Evolutionary conservation across 2,113 vertebrate genomes (phyloP).

Genomic region (Rhea pennata): DNA sequence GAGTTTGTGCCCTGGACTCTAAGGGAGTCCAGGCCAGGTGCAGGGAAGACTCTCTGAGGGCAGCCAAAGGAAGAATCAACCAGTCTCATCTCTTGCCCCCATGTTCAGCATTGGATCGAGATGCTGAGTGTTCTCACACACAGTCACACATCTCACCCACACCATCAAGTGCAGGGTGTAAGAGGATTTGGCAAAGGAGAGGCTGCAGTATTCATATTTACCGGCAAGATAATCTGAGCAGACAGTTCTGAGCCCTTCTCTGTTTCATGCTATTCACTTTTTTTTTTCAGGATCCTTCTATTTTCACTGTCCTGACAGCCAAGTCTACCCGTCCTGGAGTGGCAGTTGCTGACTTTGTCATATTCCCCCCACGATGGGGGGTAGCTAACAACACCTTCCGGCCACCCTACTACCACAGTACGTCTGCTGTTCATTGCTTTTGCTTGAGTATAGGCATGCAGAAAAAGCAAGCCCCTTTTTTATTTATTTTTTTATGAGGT

Average conservation of each 20-base stretch:
- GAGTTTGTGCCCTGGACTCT: too few relatives aligned
- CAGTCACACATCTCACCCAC: too few relatives aligned
- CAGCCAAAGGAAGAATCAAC: background rate
- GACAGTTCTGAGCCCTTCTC: background rate
- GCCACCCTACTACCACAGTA: slow-evolving; percentile 97
- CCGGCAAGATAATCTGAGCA: background rate
- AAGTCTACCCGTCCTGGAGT: slow-evolving; percentile 91
- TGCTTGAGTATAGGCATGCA: background rate
- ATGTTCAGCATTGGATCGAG: background rate
- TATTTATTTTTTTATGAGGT: background rate
- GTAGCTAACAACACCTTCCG: slow-evolving; percentile 94
- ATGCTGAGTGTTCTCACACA: too few relatives aligned
- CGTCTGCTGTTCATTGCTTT: background rate
- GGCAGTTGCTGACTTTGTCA: slow-evolving; percentile 95
- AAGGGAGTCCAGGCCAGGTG: too few relatives aligned
- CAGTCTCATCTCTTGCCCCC: background rate
- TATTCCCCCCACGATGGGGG: slow-evolving; percentile 95
- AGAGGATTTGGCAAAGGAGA: background rate
- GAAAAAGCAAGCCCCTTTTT: background rate
- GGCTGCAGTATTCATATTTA: background rate
- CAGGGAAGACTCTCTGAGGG: background rate
- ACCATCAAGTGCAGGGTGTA: background rate
- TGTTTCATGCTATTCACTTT: background rate
- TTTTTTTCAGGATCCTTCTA: slow-evolving; percentile 89
- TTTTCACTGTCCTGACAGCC: slow-evolving; percentile 96